Conservation (phyloP, 2,113 vertebrate species). For the Leptocoma aspasia region DNA sequence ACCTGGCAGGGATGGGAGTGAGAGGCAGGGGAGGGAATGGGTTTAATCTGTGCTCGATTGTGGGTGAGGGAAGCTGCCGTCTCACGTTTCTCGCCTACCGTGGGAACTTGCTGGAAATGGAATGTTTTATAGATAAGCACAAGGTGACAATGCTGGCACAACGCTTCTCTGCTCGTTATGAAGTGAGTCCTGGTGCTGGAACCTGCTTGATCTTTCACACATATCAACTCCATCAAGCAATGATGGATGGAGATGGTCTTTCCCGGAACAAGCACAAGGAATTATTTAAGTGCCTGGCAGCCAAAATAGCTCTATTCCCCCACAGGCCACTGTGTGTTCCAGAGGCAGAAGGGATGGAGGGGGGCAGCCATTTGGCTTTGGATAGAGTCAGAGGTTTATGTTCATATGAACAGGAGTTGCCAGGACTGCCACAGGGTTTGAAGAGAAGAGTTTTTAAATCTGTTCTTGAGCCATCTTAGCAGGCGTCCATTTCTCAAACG, state of each 20-base stretch:
- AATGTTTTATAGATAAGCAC: background rate
- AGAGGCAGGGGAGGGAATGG: background rate
- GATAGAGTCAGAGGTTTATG: background rate
- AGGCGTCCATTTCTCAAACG: background rate
- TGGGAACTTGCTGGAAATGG: background rate
- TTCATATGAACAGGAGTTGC: background rate
- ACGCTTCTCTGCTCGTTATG: background rate
- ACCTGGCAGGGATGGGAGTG: background rate
- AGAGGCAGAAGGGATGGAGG: background rate
- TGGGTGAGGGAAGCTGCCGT: background rate
- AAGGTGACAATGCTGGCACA: background rate
- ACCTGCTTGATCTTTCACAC: background rate
- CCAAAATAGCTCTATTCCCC: background rate
- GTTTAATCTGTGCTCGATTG: background rate
- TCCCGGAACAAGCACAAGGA: background rate
- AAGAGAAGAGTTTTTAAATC: background rate
- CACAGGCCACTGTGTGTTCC: background rate
- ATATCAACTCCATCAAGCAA: background rate
- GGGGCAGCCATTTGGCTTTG: background rate
- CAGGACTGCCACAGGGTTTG: background rate
- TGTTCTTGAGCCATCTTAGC: background rate
- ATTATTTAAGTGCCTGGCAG: background rate
- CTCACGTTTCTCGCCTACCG: background rate
- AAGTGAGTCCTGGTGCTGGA: background rate
- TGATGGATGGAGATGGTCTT: background rate